phyloP scores from a whole-genome alignment of 53 echinoderm and acorn worm genomes.

The Mesocentrotus franciscanus region DNA sequence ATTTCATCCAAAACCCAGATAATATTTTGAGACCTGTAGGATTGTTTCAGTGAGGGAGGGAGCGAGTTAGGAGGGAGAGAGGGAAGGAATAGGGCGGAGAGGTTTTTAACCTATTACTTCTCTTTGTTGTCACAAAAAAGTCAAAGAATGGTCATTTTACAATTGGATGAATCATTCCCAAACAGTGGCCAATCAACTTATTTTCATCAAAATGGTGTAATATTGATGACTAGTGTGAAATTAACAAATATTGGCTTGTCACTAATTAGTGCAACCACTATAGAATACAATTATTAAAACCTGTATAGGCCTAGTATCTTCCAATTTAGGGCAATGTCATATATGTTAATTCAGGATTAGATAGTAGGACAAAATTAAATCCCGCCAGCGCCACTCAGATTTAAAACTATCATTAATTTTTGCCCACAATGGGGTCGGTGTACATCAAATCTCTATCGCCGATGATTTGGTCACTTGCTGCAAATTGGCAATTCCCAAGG shows the following conservation, averaged over 20 bases:
- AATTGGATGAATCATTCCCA: background rate
- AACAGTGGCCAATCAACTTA: background rate
- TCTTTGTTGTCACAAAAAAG: too few relatives aligned
- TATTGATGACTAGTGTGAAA: background rate
- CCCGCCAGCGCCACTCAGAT: background rate
- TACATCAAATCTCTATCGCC: background rate
- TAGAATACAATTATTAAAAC: background rate
- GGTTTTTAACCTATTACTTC: too few relatives aligned
- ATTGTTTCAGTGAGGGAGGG: too few relatives aligned
- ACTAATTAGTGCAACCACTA: background rate
- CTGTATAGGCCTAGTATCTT: background rate
- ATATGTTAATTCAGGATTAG: background rate
- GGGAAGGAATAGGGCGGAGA: too few relatives aligned
- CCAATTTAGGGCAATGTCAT: background rate
- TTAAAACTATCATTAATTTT: background rate
- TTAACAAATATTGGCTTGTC: background rate
- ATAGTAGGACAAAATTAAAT: background rate
- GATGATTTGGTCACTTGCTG: background rate
- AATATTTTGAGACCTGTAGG: too few relatives aligned
- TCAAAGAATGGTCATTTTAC: background rate
- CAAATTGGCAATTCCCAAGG: conserved; percentile 35
- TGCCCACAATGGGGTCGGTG: conserved; percentile 6
- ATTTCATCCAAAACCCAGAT: too few relatives aligned
- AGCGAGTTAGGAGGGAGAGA: too few relatives aligned
- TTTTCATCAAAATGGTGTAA: background rate